Evolutionary conservation across 2,113 vertebrate genomes (phyloP), one percentile per base, ranked within the genome.

Genomic region (Leucoraja erinaceus): DNA sequence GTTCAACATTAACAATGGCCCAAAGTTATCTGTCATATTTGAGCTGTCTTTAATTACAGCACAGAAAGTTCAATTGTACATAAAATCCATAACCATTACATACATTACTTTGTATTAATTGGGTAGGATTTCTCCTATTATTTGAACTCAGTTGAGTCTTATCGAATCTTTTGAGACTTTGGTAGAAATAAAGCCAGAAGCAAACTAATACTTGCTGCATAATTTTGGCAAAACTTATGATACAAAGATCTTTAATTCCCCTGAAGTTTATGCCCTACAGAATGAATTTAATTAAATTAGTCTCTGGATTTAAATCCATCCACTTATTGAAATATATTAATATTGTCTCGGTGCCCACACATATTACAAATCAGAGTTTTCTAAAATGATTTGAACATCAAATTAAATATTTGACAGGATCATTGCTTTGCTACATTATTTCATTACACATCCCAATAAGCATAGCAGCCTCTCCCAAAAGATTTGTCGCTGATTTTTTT

Each of bases 371-470:
- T 74, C 22, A 22, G 38, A 54, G 33, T 74, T 11, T 28, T 91
- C 61, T 72, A 47, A 91, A 28, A 72, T 25, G 90, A 91, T 63
- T 88, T 88, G 28, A 31, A 63, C 83, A 88, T 66, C 66, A 91
- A 72, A 70, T 72, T 91, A 91, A 91, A 91, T 72, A 38, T 68
- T 54, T 72, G 33, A 68, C 68, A 74, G 68, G 1, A 91, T 91
- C 33, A 74, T 91, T 28, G 20, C 66, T 25, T 91, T 74, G 66
- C 33, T 54, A 72, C 68, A 54, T 91, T 91, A 91, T 91, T 91
- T 74, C 90, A 91, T 91, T 72, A 28, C 33, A 54, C 90, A 91
- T 74, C 22, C 70, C 66, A 91, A 47, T 91, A 91, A 91, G 33
- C 70, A 54, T 54, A 74, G 90, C 68, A 72, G 68, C 18, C 66